These are phyloP conservation scores for Diplogasteroides magnus DNA, from an alignment of 1,140 invertebrate genomes.

Conservation along the genomic window DNA sequence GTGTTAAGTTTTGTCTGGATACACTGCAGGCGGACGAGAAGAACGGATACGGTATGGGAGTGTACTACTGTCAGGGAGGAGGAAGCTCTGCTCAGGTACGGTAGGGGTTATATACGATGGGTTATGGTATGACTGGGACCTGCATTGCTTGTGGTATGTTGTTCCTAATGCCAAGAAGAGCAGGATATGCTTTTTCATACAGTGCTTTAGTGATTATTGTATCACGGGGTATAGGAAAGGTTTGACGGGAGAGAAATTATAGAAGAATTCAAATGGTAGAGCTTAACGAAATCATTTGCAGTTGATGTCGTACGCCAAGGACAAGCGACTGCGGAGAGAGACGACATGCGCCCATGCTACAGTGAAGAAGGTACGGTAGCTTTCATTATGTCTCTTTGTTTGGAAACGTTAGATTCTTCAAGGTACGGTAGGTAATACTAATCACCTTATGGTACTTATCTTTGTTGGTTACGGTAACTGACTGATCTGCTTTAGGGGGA, in stretches of 20 bases:
- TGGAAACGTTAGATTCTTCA: no score
- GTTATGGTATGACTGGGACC: not conserved
- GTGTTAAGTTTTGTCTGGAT: constrained; percentile 45
- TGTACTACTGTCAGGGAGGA: constrained; percentile 48
- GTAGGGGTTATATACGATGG: not conserved
- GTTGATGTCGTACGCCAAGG: constrained; percentile 48
- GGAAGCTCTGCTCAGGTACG: constrained; percentile 47
- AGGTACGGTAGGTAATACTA: no score
- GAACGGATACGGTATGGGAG: constrained; percentile 34
- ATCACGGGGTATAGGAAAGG: no score
- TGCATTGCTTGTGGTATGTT: not conserved
- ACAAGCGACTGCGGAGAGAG: constrained; percentile 42
- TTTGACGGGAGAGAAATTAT: no score
- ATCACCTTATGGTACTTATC: no score
- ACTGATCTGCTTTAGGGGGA: constrained; percentile 7
- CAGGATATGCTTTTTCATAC: no score
- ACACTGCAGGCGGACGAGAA: constrained; percentile 53
- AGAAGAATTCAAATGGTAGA: no score
- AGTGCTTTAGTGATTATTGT: no score
- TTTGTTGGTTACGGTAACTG: no score
- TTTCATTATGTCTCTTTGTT: no score
- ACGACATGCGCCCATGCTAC: constrained; percentile 39
- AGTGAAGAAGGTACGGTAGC: constrained; percentile 8
- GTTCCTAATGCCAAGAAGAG: no score
- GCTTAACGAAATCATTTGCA: constrained; percentile 33